Evolutionary conservation across 1,140 invertebrate species (phyloP), one percentile per base, ranked within the genome.

Genomic region (Octopus sinensis): DNA sequence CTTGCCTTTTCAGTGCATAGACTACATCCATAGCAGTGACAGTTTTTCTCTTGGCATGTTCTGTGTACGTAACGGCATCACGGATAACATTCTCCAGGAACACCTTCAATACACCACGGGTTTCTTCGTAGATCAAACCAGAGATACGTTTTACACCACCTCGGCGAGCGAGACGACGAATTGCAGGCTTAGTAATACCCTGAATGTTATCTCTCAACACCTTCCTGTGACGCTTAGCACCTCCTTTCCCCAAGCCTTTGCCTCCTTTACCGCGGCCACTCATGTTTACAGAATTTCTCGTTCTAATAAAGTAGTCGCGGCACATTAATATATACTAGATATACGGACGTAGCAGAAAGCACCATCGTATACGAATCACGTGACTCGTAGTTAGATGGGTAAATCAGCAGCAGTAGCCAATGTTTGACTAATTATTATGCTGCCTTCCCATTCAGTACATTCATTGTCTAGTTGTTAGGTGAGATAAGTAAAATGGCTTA

Each of bases 21-120:
- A 96, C 95, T 17, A 96, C 94, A 88, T 96, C 95, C 95, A 96
- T 96, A 79, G 95, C 95, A 10, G 95, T 96, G 62, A 93, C 92
- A 30, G 95, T 96, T 91, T 96, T 96, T 83, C 95, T 91, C 91
- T 95, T 95, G 84, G 94, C 94, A 89, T 95, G 94, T 89, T 96
- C 94, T 12, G 94, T 95, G 91, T 95, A 96, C n/a, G 94, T 95
- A 79, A 96, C 94, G 12, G 94, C 94, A 90, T 95, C 95, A 80
- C 94, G 92, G 86, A 96, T 96, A 0, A 96, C 94, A 87, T 95
- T 95, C 89, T 95, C 94, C 79, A 96, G 90, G 89, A 96, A 96
- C 0, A 95, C 93, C 89, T 95, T 95, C n/a, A 95, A 89, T 0
- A 87, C 85, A 76, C 86, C 83, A 53, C 83, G 76, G 81, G 85